These are phyloP conservation scores for Acanthiza pusilla DNA, from an alignment of 2,797 vertebrate species.

Conservation along the genomic window DNA sequence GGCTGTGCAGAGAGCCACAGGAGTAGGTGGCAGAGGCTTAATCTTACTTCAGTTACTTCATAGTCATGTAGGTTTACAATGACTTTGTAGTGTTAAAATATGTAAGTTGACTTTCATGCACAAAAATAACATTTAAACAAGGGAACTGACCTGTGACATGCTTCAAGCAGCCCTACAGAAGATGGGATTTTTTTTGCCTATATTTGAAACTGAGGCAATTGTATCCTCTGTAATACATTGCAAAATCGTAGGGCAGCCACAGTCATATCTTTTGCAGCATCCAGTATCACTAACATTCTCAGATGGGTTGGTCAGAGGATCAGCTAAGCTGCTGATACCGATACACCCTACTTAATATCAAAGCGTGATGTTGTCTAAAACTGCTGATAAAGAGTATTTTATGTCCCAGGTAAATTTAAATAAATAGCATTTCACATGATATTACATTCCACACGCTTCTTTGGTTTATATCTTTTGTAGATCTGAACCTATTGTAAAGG, in stretches of 20 bases:
- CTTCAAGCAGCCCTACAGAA: background rate
- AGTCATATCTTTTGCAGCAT: background rate
- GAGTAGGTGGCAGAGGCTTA: background rate
- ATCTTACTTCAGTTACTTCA: background rate
- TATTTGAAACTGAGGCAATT: background rate
- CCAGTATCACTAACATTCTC: background rate
- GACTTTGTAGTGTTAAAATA: background rate
- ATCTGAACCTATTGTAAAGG: background rate
- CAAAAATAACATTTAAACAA: background rate
- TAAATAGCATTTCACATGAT: background rate
- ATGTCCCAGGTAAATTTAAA: background rate
- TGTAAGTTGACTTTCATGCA: background rate
- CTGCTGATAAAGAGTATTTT: background rate
- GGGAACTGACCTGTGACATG: background rate
- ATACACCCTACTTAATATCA: background rate
- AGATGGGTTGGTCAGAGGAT: background rate
- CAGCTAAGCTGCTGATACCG: background rate
- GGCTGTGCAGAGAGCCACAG: background rate
- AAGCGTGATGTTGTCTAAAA: background rate
- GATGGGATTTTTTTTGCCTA: background rate
- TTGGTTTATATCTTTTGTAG: background rate
- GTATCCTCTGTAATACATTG: background rate
- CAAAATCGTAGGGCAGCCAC: background rate
- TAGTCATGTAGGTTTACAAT: background rate
- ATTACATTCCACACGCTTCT: background rate